These are phyloP conservation scores for Pollenia angustigena DNA, from an alignment of 2,888 invertebrate species.

Conservation along the genomic window DNA sequence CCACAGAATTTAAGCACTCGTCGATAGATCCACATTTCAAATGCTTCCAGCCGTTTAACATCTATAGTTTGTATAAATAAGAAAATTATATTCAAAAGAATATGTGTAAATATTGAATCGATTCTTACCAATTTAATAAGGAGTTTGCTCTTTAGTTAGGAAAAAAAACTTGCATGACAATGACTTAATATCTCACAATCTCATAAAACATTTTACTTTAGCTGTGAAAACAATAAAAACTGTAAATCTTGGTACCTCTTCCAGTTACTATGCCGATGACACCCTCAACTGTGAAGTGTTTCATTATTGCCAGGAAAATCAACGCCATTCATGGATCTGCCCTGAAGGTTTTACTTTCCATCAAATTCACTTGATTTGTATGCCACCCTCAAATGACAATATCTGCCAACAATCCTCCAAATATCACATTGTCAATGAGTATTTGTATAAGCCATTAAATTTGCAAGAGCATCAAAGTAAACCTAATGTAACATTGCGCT, in stretches of 20 bases:
- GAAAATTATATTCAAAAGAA: too few relatives aligned
- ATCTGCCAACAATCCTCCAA: constrained; percentile 95
- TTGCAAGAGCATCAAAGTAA: constrained; percentile 92
- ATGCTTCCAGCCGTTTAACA: too few relatives aligned
- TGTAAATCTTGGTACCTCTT: background rate
- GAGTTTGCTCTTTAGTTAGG: too few relatives aligned
- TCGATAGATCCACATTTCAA: too few relatives aligned
- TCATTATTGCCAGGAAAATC: constrained; percentile 96
- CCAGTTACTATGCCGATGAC: constrained; percentile 93
- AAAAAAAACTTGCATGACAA: too few relatives aligned
- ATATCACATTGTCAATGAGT: constrained; percentile 96
- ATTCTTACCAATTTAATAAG: too few relatives aligned
- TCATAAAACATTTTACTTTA: too few relatives aligned
- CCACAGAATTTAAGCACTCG: too few relatives aligned
- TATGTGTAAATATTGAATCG: too few relatives aligned
- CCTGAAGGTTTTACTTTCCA: constrained; percentile 91
- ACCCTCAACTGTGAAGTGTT: constrained; percentile 95
- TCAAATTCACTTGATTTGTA: constrained; percentile 95
- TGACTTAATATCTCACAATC: too few relatives aligned
- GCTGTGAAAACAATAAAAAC: too few relatives aligned
- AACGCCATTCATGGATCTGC: constrained; percentile 96
- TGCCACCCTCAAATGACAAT: constrained; percentile 95
- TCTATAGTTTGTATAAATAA: too few relatives aligned
- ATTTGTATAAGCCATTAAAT: constrained; percentile 94
- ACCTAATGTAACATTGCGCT: constrained; percentile 91